Conservation (phyloP, 2,113 vertebrate genomes). For the Laticauda laticaudata region DNA sequence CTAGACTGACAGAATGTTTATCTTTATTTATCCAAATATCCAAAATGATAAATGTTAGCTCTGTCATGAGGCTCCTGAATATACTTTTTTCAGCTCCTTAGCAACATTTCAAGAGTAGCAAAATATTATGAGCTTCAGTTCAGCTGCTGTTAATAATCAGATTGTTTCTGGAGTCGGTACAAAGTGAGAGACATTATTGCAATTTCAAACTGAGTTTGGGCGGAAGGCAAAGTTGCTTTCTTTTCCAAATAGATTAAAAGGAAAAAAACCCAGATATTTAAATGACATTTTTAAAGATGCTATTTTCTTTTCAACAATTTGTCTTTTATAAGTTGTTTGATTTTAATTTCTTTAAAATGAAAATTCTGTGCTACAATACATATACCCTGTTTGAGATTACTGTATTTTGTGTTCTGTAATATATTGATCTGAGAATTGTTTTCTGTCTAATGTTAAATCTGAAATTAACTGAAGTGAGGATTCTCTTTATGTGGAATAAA, state of each 20-base stretch:
- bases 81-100: conserved; percentile 40
- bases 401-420: neutral
- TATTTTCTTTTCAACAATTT: neutral
- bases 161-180: conserved; percentile 72
- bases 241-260: neutral
- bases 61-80: conserved; percentile 16
- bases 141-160: conserved; percentile 74
- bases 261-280: neutral
- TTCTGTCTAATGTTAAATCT: neutral
- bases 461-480: neutral
- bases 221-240: neutral
- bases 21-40: neutral
- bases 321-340: neutral
- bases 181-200: conserved; percentile 75
- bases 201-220: conserved; percentile 79
- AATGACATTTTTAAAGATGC: conserved; percentile 27
- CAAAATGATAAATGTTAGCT: neutral
- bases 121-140: conserved; percentile 72
- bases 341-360: neutral
- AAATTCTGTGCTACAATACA: neutral
- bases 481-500: neutral
- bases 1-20: neutral
- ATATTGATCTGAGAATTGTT: neutral
- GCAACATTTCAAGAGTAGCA: conserved; percentile 44
- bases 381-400: neutral